A percentile compares a stretch with the other conserved stretches of the same genome.
Evolutionary conservation across 2,113 vertebrate species (phyloP).

Genomic region (Oncorhynchus clarkii): DNA sequence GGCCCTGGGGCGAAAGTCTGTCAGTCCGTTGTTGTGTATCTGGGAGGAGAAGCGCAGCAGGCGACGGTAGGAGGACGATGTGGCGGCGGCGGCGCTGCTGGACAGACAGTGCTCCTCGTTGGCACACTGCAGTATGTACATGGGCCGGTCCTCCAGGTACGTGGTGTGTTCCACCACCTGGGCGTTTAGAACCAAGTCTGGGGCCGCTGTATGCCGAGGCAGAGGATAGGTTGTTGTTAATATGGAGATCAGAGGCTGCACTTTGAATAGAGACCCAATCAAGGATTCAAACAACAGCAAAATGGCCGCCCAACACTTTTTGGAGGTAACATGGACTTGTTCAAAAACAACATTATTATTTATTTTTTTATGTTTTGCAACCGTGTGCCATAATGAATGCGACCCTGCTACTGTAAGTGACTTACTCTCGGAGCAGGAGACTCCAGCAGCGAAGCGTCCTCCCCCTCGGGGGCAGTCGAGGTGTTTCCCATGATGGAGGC

Average conservation of each 20-base stretch:
- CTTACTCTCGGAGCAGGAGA: constrained; percentile 91
- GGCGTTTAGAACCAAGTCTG: constrained; percentile 89
- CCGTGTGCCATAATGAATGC: too few relatives aligned
- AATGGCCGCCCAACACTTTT: too few relatives aligned
- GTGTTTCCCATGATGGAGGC: constrained; percentile 80
- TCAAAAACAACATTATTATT: too few relatives aligned
- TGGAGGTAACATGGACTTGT: too few relatives aligned
- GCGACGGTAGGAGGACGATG: constrained; percentile 78
- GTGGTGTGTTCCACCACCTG: constrained; percentile 87
- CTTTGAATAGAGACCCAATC: too few relatives aligned
- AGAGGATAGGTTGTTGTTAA: too few relatives aligned
- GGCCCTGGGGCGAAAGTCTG: constrained; percentile 87
- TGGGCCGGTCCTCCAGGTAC: constrained; percentile 94
- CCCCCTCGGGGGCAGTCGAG: constrained; percentile 82
- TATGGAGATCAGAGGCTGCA: too few relatives aligned
- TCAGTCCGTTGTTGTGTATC: constrained; percentile 92
- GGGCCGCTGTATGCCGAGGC: constrained; percentile 74
- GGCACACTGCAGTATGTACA: constrained; percentile 89
- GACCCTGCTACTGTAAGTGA: neutral
- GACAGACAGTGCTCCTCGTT: constrained; percentile 92
- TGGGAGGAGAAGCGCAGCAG: constrained; percentile 95
- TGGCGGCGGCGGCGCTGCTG: constrained; percentile 67
- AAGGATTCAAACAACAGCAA: neutral
- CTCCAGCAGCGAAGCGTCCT: constrained; percentile 82
- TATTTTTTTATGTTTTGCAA: too few relatives aligned